These are phyloP conservation scores for Andinoacara biseriatus DNA, from an alignment of 2,113 vertebrate genomes.

Conservation along the genomic window DNA sequence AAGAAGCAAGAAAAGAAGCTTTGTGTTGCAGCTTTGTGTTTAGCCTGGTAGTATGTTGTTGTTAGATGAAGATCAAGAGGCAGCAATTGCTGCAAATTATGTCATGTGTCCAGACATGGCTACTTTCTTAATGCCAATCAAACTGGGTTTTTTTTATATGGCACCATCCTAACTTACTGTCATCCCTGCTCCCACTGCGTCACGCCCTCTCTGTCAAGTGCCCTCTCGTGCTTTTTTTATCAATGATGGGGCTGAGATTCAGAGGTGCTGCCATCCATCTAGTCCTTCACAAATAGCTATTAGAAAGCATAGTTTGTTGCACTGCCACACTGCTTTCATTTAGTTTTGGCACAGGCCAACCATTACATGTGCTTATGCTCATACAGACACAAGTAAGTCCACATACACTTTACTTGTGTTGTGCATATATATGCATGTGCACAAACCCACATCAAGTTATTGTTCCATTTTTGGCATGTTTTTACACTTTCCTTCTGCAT, in stretches of 20 bases:
- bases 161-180: neutral
- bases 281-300: neutral
- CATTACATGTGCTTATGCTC: neutral
- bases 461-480: neutral
- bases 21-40: neutral
- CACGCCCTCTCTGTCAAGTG: slow-evolving; percentile 1
- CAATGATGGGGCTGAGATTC: slow-evolving; percentile 20
- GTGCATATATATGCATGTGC: neutral
- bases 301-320: neutral
- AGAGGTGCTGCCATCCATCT: slow-evolving; percentile 2
- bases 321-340: neutral
- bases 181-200: neutral
- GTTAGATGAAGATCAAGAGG: neutral
- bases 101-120: neutral
- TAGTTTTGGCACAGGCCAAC: neutral
- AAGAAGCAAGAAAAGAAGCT: neutral
- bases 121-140: neutral
- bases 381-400: slow-evolving; percentile 1
- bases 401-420: neutral
- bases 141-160: neutral
- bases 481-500: neutral
- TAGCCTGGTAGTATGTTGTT: neutral
- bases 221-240: slow-evolving; percentile 40
- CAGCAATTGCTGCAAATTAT: slow-evolving; percentile 2
- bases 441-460: neutral